Percentiles rank a stretch among this genome's conserved stretches.
phyloP scores from a whole-genome alignment of 2,888 invertebrate genomes.

The Drosophila pseudotakahashii region DNA sequence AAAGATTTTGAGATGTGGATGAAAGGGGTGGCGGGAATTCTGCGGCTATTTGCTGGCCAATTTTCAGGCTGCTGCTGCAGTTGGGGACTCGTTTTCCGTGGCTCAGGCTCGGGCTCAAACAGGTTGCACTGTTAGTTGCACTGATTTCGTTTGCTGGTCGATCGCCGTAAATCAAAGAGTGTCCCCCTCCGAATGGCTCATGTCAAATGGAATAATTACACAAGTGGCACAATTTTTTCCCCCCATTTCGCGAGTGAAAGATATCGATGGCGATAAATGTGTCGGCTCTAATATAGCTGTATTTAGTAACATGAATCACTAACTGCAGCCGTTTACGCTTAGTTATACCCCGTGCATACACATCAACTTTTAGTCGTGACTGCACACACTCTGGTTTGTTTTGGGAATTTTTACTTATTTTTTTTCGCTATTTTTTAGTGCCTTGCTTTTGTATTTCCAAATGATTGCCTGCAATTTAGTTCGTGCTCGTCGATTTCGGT shows the following conservation, averaged over 20 bases:
- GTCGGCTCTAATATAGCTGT: slow-evolving; percentile 41
- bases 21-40: slow-evolving; percentile 9
- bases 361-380: slow-evolving; percentile 31
- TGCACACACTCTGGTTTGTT: slow-evolving; percentile 20
- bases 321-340: slow-evolving; percentile 56
- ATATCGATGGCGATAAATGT: slow-evolving; percentile 39
- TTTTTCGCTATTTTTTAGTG: slow-evolving; percentile 11
- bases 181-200: slow-evolving; percentile 16
- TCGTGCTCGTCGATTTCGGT: slow-evolving; percentile 72
- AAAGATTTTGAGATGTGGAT: not conserved
- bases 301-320: slow-evolving; percentile 54
- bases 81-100: slow-evolving; percentile 61
- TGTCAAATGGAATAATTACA: slow-evolving; percentile 55
- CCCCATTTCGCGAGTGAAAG: slow-evolving; percentile 37
- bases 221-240: slow-evolving; percentile 57
- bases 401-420: slow-evolving; percentile 20
- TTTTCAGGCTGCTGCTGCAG: slow-evolving; percentile 64
- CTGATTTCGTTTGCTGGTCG: slow-evolving; percentile 67
- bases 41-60: slow-evolving; percentile 57
- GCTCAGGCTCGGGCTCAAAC: slow-evolving; percentile 50
- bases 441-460: slow-evolving; percentile 59
- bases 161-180: slow-evolving; percentile 58
- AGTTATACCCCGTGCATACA: slow-evolving; percentile 27
- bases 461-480: slow-evolving; percentile 74
- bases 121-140: slow-evolving; percentile 79